Base-by-base conservation (phyloP, 2,888 invertebrate species). In the Caenorhabditis angaria region DNA sequence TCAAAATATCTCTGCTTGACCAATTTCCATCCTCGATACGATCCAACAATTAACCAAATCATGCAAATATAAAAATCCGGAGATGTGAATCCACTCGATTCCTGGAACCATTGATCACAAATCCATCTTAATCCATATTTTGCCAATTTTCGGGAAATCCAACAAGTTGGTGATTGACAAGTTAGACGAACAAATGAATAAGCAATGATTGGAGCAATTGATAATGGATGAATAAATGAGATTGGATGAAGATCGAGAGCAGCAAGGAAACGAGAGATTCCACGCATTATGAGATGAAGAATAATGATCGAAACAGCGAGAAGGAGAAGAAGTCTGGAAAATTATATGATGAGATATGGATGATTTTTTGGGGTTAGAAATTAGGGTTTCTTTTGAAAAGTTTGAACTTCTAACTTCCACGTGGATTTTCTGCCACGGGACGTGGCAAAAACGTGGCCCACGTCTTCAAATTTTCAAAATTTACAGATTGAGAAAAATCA, bases 211-310 rank as follows among this genome's bases (percentile, higher is more conserved):
- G 82, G 76, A 14, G 80, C 72, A 10, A 81, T 59, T 35, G 82
- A 70, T 3, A 82, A 70, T 10, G 85, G 85, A 61, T 85, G 85
- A 10, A 81, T 58, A 41, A 80, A 65, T 0, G 81, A 65, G 54
- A 83, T 50, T 2, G 73, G 66, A 25, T 76, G 68, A 59, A 80
- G 75, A 48, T 80, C 76, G 78, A 85, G 82, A 8, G 85, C 82
- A 27, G 85, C 83, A 41, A 85, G 72, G 64, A 85, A 83, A 1
- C 85, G 82, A 12, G 82, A 77, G 32, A 79, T 77, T 8, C 68
- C 63, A 4, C 85, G 80, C 53, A 85, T 71, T 18, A 76, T 32
- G 18, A 77, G 61, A 61, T 85, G 85, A 20, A 83, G 65, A 2
- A 70, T 47, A 20, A 81, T 60, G 12, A 83, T 64, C 29, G 57